Conservation (phyloP, 2,888 invertebrate species). For the Zygothrica quintamaculata region DNA sequence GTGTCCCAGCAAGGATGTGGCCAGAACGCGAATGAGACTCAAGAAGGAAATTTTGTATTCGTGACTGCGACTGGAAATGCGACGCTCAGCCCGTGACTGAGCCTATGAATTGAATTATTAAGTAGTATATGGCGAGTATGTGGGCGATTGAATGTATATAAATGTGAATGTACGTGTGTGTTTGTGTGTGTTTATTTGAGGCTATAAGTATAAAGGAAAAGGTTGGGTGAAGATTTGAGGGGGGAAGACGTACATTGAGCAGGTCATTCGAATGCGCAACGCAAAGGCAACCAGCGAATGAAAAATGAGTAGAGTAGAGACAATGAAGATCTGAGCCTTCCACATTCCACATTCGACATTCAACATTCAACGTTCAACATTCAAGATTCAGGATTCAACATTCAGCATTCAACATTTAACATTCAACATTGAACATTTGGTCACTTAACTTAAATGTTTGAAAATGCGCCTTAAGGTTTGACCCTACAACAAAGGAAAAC, state of each 20-base stretch:
- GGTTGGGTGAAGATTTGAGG: neutral
- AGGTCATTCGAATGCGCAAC: slow-evolving; percentile 76
- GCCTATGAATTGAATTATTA: slow-evolving; percentile 81
- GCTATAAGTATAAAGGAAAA: slow-evolving; percentile 3
- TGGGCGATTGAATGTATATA: slow-evolving; percentile 9
- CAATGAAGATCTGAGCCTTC: neutral
- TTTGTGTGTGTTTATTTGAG: neutral
- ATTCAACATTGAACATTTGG: neutral
- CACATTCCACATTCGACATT: too few species aligned
- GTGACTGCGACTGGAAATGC: slow-evolving; percentile 53
- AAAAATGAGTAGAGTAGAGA: neutral
- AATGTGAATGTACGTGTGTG: too few species aligned
- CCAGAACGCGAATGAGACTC: slow-evolving; percentile 7
- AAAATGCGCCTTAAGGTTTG: slow-evolving; percentile 10
- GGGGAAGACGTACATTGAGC: slow-evolving; percentile 52
- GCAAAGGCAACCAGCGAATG: slow-evolving; percentile 18
- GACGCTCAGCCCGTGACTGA: slow-evolving; percentile 64
- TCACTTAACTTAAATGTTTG: neutral
- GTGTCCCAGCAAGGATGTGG: slow-evolving; percentile 34
- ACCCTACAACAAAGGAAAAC: slow-evolving; percentile 1
- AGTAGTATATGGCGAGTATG: slow-evolving; percentile 53
- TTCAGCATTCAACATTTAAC: too few species aligned
- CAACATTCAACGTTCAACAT: too few species aligned
- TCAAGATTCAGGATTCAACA: too few species aligned
- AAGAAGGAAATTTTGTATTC: slow-evolving; percentile 52